A percentile compares a stretch with the other conserved stretches of the same genome.
Evolutionary conservation across 2,797 vertebrate genomes (phyloP).

Genomic region (Chelmon rostratus): DNA sequence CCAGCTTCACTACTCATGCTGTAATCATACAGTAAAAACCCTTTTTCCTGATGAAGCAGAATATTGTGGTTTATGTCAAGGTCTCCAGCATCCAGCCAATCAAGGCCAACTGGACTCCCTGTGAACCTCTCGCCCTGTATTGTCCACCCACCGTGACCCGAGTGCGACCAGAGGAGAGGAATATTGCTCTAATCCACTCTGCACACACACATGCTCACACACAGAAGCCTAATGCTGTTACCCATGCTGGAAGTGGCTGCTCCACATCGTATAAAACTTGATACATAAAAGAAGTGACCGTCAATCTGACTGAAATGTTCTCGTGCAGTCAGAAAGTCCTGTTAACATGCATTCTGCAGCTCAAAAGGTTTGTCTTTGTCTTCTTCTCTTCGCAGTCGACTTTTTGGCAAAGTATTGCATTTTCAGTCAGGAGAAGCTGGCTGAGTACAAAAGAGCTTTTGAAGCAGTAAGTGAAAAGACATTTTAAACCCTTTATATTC

Average conservation of each 20-base stretch:
- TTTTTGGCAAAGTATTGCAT: constrained; percentile 96
- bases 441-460: constrained; percentile 94
- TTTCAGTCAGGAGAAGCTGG: constrained; percentile 93
- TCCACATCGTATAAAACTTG: neutral
- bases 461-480: constrained; percentile 92
- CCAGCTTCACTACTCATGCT: neutral
- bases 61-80: constrained; percentile 17
- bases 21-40: neutral
- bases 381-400: constrained; percentile 85
- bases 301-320: neutral
- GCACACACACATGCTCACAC: constrained; percentile 38
- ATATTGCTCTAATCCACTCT: constrained; percentile 63
- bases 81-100: constrained; percentile 29
- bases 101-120: constrained; percentile 62
- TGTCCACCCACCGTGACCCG: constrained; percentile 63
- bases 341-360: neutral
- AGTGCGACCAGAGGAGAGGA: constrained; percentile 55
- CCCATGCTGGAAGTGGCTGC: constrained; percentile 17
- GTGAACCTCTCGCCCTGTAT: constrained; percentile 63
- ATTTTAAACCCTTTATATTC: constrained; percentile 73
- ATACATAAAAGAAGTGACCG: neutral
- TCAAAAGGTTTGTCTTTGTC: constrained; percentile 55
- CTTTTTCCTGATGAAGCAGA: neutral
- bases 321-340: neutral
- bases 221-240: constrained; percentile 9